Evolutionary conservation across 2,888 invertebrate species (phyloP), one percentile per base, ranked within the genome.

Genomic region (Petrolisthes cinctipes): DNA sequence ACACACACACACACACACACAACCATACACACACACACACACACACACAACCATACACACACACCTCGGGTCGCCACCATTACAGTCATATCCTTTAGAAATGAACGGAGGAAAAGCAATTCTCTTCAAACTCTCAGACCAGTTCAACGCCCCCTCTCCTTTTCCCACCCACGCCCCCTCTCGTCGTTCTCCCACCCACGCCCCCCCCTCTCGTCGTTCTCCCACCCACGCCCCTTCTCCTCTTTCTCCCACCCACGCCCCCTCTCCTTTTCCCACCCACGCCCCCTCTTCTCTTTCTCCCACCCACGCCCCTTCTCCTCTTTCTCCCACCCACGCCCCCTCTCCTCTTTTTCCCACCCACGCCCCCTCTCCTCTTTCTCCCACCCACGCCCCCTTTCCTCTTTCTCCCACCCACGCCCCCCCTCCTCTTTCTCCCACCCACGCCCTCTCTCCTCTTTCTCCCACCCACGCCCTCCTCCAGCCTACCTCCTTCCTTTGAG

Each of bases 21-120:
- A 82, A 66, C 66, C 82, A 82, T 68, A 82, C 82, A 82, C 82
- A 82, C 82, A 82, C 82, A 82, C 82, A 82, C 82, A 82, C 82
- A 82, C 82, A 82, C 68, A 82, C 82, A 82, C 82, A 82, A 66
- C 66, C 82, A 82, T 68, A 82, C 61, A 78, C 78, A 53, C 78
- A 51, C 76, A 37, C 76, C 11, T 14, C 14, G 61, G 14, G 6
- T 61, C 61, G 6, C 61, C 61, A 6, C 14, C 61, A 14, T 61
- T 61, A 6, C 61, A 6, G 7, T n/a, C n/a, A n/a, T 61, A 6
- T 4, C 76, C 37, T 20, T 37, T 53, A 78, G n/a, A 78, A n/a
- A 37, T 54, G 78, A 78, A 54, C 75, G 51, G 51, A 75, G 23
- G 51, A 37, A 23, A 75, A 75, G 51, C n/a, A n/a, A n/a, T 61